phyloP scores from a whole-genome alignment of 2,888 invertebrate species.

The Pyrgus malvae region DNA sequence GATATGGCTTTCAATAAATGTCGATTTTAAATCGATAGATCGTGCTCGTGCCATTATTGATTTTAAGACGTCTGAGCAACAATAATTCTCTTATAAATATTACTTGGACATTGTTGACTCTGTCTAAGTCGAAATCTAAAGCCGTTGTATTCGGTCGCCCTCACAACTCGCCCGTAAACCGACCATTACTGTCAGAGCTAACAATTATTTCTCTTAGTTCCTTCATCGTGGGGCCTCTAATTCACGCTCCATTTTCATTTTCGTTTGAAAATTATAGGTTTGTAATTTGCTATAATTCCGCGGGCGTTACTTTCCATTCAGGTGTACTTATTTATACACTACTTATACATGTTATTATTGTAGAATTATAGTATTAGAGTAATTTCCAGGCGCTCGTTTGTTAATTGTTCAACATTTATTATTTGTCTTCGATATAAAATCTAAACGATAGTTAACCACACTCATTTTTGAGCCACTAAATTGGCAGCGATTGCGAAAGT shows the following conservation, averaged over 20 bases:
- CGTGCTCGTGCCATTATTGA: conserved; percentile 25
- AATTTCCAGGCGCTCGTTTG: too few species aligned
- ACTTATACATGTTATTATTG: too few species aligned
- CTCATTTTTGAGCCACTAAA: too few species aligned
- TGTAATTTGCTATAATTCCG: conserved; percentile 53
- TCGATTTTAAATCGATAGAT: conserved; percentile 27
- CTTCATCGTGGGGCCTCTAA: conserved; percentile 43
- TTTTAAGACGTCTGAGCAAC: conserved; percentile 22
- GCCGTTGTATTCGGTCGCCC: conserved; percentile 36
- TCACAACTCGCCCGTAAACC: conserved; percentile 49
- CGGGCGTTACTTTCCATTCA: conserved; percentile 8
- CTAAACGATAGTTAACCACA: too few species aligned
- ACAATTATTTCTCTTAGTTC: conserved; percentile 56
- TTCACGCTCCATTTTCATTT: conserved; percentile 52
- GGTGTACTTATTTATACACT: background rate
- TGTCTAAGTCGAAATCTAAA: conserved; percentile 24
- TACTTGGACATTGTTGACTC: conserved; percentile 33
- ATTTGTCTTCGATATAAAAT: too few species aligned
- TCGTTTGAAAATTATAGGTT: conserved; percentile 48
- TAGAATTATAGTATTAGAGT: too few species aligned
- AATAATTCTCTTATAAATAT: conserved; percentile 29
- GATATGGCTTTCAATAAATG: conserved; percentile 24
- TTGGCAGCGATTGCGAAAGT: too few species aligned
- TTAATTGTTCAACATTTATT: too few species aligned
- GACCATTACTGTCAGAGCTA: conserved; percentile 47